Conservation (phyloP, 1,140 invertebrate species). For the Alviniconcha marisindica region DNA sequence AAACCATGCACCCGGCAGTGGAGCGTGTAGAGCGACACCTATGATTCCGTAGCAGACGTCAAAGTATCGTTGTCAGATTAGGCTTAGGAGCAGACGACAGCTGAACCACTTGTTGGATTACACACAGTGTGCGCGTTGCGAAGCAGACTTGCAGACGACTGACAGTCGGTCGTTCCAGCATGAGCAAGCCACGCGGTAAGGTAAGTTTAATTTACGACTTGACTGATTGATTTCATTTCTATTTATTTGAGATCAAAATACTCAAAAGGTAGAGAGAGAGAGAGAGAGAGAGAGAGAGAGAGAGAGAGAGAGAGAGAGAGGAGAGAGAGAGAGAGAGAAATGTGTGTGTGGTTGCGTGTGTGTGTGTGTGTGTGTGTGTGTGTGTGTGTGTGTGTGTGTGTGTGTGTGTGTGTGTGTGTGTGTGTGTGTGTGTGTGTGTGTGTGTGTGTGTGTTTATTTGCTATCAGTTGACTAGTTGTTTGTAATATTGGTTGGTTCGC, state of each 20-base stretch:
- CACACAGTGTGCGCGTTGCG: too few relatives aligned
- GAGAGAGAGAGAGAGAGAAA: background rate
- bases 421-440: too few relatives aligned
- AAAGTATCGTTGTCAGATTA: background rate
- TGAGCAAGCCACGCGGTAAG: slow-evolving; percentile 10
- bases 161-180: too few relatives aligned
- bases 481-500: too few relatives aligned
- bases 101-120: background rate
- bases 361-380: slow-evolving; percentile 22
- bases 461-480: too few relatives aligned
- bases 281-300: background rate
- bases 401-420: too few relatives aligned
- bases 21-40: background rate
- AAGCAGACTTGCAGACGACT: background rate
- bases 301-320: background rate
- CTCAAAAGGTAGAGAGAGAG: background rate
- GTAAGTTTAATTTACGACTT: background rate
- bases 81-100: background rate
- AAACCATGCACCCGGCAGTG: background rate
- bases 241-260: background rate
- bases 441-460: background rate
- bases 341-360: background rate
- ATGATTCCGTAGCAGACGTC: background rate
- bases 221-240: background rate
- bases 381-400: slow-evolving; percentile 3